A percentile compares a stretch with the other conserved stretches of the same genome.
Conservation (phyloP, 53 echinoderm and acorn worm species). For the Temnopleurus reevesii region DNA sequence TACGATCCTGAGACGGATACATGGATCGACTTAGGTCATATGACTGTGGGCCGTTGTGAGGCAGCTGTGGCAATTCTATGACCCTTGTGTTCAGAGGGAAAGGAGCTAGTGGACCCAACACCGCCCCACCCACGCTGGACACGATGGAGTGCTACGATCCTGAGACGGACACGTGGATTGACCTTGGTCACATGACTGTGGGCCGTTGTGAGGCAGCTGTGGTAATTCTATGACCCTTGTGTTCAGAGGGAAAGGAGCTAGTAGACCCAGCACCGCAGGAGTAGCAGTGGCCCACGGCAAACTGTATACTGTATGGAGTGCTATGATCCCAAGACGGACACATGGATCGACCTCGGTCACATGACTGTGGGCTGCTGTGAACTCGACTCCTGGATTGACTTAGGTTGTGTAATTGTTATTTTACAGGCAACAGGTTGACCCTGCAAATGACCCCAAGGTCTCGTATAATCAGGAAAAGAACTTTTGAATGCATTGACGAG, state of each 20-base stretch:
- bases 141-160: conserved; percentile 80
- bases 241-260: conserved; percentile 70
- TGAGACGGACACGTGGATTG: conserved; percentile 67
- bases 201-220: conserved; percentile 79
- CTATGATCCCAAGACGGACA: conserved; percentile 72
- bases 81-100: conserved; percentile 79
- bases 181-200: conserved; percentile 75
- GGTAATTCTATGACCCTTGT: conserved; percentile 65
- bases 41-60: conserved; percentile 77
- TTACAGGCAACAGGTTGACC: no score
- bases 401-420: conserved; percentile 74
- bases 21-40: conserved; percentile 76
- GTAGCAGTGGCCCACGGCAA: conserved; percentile 68
- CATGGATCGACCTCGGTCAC: conserved; percentile 70
- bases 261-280: conserved; percentile 63
- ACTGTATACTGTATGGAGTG: no score
- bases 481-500: no score
- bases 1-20: conserved; percentile 71
- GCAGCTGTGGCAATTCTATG: conserved; percentile 71
- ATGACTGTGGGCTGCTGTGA: conserved; percentile 82
- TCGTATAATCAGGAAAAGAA: no score
- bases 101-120: conserved; percentile 63
- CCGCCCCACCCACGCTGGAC: conserved; percentile 71
- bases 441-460: no score
- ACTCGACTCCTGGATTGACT: conserved; percentile 67